Conservation (phyloP, 2,113 vertebrate species). For the Pandion haliaetus region DNA sequence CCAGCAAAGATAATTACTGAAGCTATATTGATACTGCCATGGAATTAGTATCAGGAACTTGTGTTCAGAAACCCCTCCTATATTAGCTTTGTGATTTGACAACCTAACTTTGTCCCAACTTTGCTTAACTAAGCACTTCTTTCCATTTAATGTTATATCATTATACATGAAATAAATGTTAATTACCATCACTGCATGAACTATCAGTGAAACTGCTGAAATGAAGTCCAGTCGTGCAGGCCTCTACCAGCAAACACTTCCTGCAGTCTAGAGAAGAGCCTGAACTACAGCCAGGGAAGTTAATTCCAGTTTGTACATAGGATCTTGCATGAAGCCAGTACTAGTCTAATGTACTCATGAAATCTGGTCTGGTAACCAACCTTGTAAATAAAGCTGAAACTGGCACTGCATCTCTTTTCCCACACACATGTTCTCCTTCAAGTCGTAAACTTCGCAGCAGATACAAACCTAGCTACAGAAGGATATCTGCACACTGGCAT, state of each 20-base stretch:
- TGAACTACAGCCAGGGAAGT: background rate
- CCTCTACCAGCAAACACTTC: background rate
- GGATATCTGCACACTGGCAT: background rate
- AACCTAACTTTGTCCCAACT: background rate
- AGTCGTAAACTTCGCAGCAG: background rate
- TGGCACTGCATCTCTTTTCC: background rate
- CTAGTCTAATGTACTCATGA: background rate
- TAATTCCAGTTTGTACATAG: background rate
- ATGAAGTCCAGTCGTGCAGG: background rate
- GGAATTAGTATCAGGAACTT: background rate
- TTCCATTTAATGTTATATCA: background rate
- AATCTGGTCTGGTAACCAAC: constrained; percentile 3
- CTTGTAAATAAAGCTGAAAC: constrained; percentile 18
- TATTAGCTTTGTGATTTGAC: background rate
- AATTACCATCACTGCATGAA: background rate
- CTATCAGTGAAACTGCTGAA: background rate
- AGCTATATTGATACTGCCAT: background rate
- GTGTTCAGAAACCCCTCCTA: background rate
- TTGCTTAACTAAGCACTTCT: background rate
- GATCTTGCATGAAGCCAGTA: background rate
- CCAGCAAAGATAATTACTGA: background rate
- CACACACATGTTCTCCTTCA: background rate
- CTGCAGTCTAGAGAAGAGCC: background rate
- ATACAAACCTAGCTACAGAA: background rate
- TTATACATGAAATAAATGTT: background rate